Evolutionary conservation across 2,113 vertebrate species (phyloP).

Genomic region (Vimba vimba): DNA sequence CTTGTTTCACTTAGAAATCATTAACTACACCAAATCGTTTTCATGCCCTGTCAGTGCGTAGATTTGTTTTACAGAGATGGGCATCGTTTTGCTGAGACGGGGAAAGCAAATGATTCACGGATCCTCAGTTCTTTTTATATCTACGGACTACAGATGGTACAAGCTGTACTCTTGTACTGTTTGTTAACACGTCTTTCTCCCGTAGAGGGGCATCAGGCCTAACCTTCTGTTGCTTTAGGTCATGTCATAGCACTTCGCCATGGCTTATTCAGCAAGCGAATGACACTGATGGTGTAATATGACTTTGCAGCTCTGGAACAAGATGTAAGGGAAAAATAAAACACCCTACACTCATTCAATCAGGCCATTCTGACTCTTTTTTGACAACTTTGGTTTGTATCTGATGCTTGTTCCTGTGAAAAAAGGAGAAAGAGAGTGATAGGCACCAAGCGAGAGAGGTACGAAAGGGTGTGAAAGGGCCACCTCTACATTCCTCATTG

Average conservation of each 20-base stretch:
- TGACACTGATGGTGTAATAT: slow-evolving; percentile 78
- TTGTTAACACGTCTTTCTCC: slow-evolving; percentile 37
- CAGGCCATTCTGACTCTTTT: slow-evolving; percentile 50
- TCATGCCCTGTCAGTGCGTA: slow-evolving; percentile 60
- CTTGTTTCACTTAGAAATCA: slow-evolving; percentile 62
- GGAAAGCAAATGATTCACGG: slow-evolving; percentile 32
- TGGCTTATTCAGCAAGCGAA: slow-evolving; percentile 67
- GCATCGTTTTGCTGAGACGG: slow-evolving; percentile 47
- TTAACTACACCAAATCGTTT: slow-evolving; percentile 67
- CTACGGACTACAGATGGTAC: slow-evolving; percentile 18
- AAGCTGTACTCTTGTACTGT: slow-evolving; percentile 13
- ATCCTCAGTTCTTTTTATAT: slow-evolving; percentile 23
- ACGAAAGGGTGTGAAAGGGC: slow-evolving; percentile 74
- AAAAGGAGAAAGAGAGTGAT: slow-evolving; percentile 63
- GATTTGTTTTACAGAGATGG: slow-evolving; percentile 63
- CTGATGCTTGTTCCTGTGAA: slow-evolving; percentile 46
- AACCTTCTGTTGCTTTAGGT: slow-evolving; percentile 58
- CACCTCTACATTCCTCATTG: slow-evolving; percentile 78
- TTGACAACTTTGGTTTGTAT: slow-evolving; percentile 53
- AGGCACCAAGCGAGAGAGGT: slow-evolving; percentile 63
- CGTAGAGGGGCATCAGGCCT: slow-evolving; percentile 42
- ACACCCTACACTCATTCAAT: slow-evolving; percentile 54
- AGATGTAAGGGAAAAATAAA: slow-evolving; percentile 56
- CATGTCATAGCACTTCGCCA: slow-evolving; percentile 52
- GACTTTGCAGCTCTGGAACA: slow-evolving; percentile 64